Base-by-base conservation (phyloP, 2,797 vertebrate genomes). In the Hippocampus kuda region DNA sequence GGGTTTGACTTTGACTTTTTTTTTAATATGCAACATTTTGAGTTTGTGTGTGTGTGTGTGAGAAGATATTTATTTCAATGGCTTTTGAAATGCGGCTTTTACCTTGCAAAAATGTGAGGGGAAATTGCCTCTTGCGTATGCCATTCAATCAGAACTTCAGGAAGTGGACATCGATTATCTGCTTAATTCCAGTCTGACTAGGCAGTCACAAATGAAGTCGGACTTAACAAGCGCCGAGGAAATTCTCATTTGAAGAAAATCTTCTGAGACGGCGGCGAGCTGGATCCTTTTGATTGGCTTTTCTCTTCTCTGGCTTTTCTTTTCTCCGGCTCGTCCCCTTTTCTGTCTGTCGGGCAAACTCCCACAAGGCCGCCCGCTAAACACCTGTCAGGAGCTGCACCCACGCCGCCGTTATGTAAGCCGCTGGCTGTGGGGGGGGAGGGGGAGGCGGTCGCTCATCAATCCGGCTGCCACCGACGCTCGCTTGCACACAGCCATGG, bases 331-430 rank as follows among this genome's bases (percentile, higher is more conserved):
- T 44, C 53, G n/a, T 20, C 54, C 10, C 27, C 56, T 6, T 30
- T 24, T 24, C 26, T 12, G 56, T 13, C 26, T 15, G 56, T 20
- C 59, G 30, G 59, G 46, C 63, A 26, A 24, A 48, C 15, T 65
- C 63, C 63, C 62, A 16, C 62, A 3, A 44, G 22, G 62, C 62
- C 22, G 41, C 62, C 62, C 63, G 46, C 63, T 30, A 48, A 48
- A 49, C 63, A 49, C 63, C 63, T 65, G 63, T 48, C 63, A 48
- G 46, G 24, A 27, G 63, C 63, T 48, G 44, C 63, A 5, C 63
- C 63, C 63, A 65, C 63, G 34, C 63, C 24, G 24, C 44, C 15
- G 44, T 65, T 65, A 65, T 30, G 63, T 30, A 65, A 65, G 63
- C 5, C 15, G 24, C 24, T 18, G 62, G 44, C 63, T 18, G 44